phyloP scores from a whole-genome alignment of 2,113 vertebrate species.

The Xenopus borealis region DNA sequence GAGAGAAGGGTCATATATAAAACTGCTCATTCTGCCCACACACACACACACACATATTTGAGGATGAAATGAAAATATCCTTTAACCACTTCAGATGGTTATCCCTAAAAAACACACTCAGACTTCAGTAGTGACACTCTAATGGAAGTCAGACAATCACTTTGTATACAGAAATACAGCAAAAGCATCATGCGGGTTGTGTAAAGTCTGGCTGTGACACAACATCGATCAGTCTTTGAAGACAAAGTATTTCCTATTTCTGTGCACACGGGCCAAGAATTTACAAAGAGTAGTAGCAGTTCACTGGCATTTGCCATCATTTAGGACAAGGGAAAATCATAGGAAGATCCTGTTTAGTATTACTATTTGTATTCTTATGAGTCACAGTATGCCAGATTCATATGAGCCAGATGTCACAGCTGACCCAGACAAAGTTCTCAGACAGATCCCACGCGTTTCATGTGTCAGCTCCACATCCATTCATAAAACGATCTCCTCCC shows the following conservation, averaged over 20 bases:
- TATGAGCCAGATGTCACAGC: conserved; percentile 74
- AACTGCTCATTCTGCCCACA: conserved; percentile 18
- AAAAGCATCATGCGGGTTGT: not conserved
- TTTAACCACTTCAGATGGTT: conserved; percentile 9
- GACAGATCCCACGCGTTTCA: conserved; percentile 65
- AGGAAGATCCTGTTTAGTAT: conserved; percentile 68
- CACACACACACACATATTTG: conserved; percentile 11
- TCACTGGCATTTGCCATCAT: conserved; percentile 56
- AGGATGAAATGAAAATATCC: not conserved
- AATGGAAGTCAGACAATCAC: fast-evolving
- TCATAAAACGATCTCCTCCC: conserved; percentile 71
- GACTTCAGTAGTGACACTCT: conserved; percentile 6
- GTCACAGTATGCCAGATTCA: conserved; percentile 70
- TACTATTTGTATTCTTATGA: conserved; percentile 72
- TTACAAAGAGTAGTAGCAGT: not conserved
- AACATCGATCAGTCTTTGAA: not conserved
- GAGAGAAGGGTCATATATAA: not conserved
- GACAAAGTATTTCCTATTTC: conserved; percentile 20
- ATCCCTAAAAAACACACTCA: conserved; percentile 55
- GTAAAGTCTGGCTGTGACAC: not conserved
- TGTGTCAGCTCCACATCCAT: conserved; percentile 70
- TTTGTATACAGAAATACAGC: conserved; percentile 1
- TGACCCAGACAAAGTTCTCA: conserved; percentile 72
- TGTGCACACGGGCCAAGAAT: not conserved
- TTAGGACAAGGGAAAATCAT: conserved; percentile 60